Evolutionary conservation across 2,113 vertebrate genomes (phyloP), one percentile per base, ranked within the genome.

Genomic region (Carassius gibelio): DNA sequence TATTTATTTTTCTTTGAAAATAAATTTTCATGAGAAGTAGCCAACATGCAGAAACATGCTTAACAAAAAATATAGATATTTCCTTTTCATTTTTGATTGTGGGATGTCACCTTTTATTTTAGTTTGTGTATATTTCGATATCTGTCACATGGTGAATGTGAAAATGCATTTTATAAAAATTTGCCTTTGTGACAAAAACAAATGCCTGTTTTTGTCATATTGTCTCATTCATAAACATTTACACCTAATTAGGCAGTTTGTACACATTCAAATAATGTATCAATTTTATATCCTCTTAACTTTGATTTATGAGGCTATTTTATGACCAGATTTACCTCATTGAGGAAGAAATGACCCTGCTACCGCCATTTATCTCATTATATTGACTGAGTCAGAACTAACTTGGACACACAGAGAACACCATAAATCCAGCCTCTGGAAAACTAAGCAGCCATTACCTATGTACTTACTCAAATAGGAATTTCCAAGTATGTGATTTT

Each of bases 401-500:
- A 81, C 61, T 10, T 68, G 45, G 15, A 81, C 42, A 66, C 38
- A 9, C 13, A 19, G 21, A 64, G 21, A 30, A 34, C 62, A 68
- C 79, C 50, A 68, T 68, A 68, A 68, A 68, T 68, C 79, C 50
- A 45, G 26, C 2, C 62, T 17, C 77, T 30, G 59, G 42, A 68
- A 68, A 81, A 81, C 42, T 66, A 81, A 66, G 42, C 61, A 66
- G 57, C 11, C 34, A 79, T 77, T 78, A 78, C 75, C 75, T 13
- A 8, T 36, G n/a, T 64, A 66, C 38, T 68, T 68, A 34, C 79
- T 81, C 62, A 81, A 68, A 68, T 10, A 52, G 42, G 26, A 81
- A 26, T n/a, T 75, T 84, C 9, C 69, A 66, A 36, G 15, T 8
- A 36, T 75, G 48, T 57, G 69, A 26, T 75, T 75, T 74, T 75